Base-by-base conservation (phyloP, 1,140 invertebrate species). In the Camponotus floridanus region DNA sequence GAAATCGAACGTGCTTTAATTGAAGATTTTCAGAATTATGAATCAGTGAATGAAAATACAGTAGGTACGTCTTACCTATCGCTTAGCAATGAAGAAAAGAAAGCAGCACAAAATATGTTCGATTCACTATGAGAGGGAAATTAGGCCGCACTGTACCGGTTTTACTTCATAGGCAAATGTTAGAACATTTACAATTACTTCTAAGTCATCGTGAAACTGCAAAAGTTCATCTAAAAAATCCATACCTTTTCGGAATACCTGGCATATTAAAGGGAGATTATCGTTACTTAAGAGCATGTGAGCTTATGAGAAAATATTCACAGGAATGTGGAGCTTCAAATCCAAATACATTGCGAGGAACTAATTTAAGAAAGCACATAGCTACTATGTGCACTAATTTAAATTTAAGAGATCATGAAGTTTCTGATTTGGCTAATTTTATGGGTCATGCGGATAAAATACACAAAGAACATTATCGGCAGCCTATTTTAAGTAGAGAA, bases 341-440 rank as follows among this genome's bases (percentile, higher is more conserved):
- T 73, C 48, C 70, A 3, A 31, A 73, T 57, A 55, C 31, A n/a
- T 57, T 73, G 15, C 31, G 26, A 57, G 48, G 18, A 57, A 73
- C 70, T n/a, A 73, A 73, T 57, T 71, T 73, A 73, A 73, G 48
- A 15, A 57, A 57, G 11, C 68, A 71, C 26, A 51, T 71, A n/a
- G 68, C 45, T 11, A 71, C 68, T 1, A 71, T 51, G 36, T 71
- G 68, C 31, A 55, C 5, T 8, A 71, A 71, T 71, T 51, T 71
- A 51, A 55, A 71, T 55, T 1, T 71, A 21, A 71, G 0, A 51
- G 31, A 71, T 8, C 3, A 71, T 2, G 68, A 71, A 9, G 7
- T 71, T 55, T 71, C 68, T 0, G 68, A 71, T 15, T 55, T 71
- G 13, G 26, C 48, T 33, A 71, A 51, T 71, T 71, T 71, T 26